Base-by-base conservation (phyloP, 2,113 vertebrate species). In the Urocolius indicus region DNA sequence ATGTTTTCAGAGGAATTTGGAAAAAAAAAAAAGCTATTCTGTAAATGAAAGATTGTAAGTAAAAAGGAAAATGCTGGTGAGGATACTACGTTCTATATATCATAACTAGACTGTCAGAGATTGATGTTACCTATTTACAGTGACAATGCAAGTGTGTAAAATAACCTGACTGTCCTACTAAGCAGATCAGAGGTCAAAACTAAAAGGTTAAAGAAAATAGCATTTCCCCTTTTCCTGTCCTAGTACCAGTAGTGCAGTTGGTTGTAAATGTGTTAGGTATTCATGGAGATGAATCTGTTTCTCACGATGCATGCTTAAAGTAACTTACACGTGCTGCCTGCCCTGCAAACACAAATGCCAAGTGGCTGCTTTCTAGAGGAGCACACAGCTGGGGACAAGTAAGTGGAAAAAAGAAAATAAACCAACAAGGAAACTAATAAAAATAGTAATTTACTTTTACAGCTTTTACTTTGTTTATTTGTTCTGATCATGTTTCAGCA, bases 391-490 rank as follows among this genome's bases (percentile, higher is more conserved):
- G 94, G 85, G 73, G 45, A 91, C 34, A 45, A 93, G 95, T 94
- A 96, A 96, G 73, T 78, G n/a, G 78, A 92, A 83, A 38, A 84
- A 67, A 14, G 5, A 83, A 95, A 91, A 87, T 85, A 94, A 94
- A 86, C 59, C 55, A 85, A 51, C 71, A 85, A 58, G 59, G 87
- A 95, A 94, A 84, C 86, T 92, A 97, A 95, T 79, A 95, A 95
- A 93, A 95, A 84, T 24, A 92, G 72, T 86, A 0, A 89, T 94
- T 97, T 92, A 91, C 90, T 90, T 97, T 96, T 97, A 96, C 59
- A 81, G 92, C 95, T 96, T 95, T 90, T 96, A 45, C 81, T 96
- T 92, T 94, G 81, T 95, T 97, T 96, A 84, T 95, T 97, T 95
- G 68, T 87, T 97, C 88, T 89, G 92, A 58, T 94, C 88, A 36